phyloP scores from a whole-genome alignment of 2,113 vertebrate genomes.

The Bungarus multicinctus region DNA sequence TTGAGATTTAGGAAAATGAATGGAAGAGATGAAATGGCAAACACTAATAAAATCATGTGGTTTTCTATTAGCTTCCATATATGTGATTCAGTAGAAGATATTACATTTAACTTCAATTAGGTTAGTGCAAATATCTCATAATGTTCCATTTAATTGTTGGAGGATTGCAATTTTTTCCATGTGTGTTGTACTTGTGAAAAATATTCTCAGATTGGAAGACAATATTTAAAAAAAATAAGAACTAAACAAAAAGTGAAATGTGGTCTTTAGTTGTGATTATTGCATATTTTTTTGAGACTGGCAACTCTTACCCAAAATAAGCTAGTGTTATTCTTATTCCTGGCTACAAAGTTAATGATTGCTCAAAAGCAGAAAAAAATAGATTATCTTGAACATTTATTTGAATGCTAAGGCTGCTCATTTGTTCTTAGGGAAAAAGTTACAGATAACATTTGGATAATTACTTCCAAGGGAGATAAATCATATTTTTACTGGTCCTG shows the following conservation, averaged over 20 bases:
- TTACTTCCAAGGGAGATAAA: too few relatives aligned
- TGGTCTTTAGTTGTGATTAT: background rate
- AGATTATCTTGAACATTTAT: background rate
- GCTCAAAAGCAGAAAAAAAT: background rate
- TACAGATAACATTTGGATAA: too few relatives aligned
- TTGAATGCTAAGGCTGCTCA: background rate
- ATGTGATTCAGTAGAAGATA: background rate
- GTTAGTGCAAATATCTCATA: background rate
- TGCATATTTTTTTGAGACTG: background rate
- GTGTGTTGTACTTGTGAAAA: background rate
- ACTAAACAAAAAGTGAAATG: background rate
- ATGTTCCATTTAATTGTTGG: background rate
- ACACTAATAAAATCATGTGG: background rate
- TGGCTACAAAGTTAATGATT: background rate
- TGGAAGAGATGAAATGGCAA: background rate
- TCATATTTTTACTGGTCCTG: too few relatives aligned
- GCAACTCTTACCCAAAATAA: background rate
- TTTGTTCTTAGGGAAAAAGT: background rate
- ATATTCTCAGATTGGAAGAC: background rate
- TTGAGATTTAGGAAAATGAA: background rate
- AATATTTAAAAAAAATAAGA: background rate
- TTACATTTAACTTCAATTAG: background rate
- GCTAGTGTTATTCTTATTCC: background rate
- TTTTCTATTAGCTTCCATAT: background rate
- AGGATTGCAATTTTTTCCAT: background rate